These are phyloP conservation scores for Brenthis daphne DNA, from an alignment of 2,888 invertebrate species.

Conservation along the genomic window DNA sequence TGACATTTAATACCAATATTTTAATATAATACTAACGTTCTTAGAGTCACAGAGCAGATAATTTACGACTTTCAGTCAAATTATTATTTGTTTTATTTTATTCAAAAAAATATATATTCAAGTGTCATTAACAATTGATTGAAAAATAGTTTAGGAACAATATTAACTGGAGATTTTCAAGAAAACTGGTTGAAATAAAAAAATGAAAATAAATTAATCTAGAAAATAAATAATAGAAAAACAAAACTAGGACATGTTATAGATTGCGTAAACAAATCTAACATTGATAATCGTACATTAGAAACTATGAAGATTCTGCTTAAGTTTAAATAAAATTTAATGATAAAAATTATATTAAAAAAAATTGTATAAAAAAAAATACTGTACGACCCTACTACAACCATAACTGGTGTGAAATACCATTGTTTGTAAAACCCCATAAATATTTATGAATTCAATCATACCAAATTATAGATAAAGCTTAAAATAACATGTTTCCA, in stretches of 20 bases:
- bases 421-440: not conserved
- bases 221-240: conserved; percentile 5
- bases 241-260: not conserved
- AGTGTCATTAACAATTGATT: no score
- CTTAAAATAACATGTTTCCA: no score
- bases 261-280: not conserved
- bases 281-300: not conserved
- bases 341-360: not conserved
- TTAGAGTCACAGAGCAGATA: no score
- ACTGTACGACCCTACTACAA: conserved; percentile 10
- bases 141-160: conserved; percentile 5
- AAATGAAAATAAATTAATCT: not conserved
- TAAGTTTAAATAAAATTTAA: not conserved
- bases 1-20: no score
- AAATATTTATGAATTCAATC: not conserved
- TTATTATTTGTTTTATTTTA: no score
- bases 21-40: no score
- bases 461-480: not conserved
- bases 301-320: conserved; percentile 16
- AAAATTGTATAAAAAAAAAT: not conserved
- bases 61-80: no score
- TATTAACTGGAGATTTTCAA: conserved; percentile 1
- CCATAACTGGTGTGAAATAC: not conserved
- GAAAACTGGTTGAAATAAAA: not conserved
- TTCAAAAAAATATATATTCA: not conserved